These are phyloP conservation scores for Digitonthophagus gazella DNA, from an alignment of 2,888 invertebrate genomes.

Conservation along the genomic window DNA sequence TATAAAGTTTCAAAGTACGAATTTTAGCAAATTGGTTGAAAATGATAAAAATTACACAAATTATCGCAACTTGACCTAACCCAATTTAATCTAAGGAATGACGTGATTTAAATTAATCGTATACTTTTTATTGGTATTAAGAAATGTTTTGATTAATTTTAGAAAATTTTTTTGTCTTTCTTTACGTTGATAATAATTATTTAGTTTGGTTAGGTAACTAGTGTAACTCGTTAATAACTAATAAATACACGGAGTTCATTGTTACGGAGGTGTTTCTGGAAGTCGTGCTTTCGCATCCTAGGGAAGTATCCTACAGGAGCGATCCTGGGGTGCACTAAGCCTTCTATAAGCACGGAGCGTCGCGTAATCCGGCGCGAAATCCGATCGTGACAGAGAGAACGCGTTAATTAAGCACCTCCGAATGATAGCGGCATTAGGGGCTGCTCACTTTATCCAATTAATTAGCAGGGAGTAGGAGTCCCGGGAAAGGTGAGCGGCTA, in stretches of 20 bases:
- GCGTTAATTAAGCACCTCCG: conserved; percentile 13
- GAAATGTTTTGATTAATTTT: too few species aligned
- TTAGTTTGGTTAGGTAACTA: too few species aligned
- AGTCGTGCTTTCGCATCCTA: background rate
- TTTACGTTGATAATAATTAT: too few species aligned
- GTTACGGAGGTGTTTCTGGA: too few species aligned
- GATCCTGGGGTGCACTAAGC: background rate
- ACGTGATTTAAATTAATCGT: too few species aligned
- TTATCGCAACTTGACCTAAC: background rate
- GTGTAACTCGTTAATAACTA: too few species aligned
- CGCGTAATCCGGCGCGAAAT: background rate
- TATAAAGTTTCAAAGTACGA: too few species aligned
- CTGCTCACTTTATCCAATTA: conserved; percentile 16
- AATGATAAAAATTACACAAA: too few species aligned
- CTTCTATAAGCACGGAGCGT: background rate
- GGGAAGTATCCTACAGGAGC: background rate
- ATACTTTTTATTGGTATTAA: too few species aligned
- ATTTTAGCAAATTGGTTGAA: too few species aligned
- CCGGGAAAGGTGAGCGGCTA: background rate
- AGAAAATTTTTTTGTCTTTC: too few species aligned
- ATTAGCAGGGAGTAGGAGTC: conserved; percentile 1
- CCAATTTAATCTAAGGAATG: background rate
- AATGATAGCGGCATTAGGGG: conserved; percentile 10
- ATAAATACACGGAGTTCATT: too few species aligned
- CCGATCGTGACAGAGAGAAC: conserved; percentile 6